Conservation (phyloP, 1,140 invertebrate genomes). For the Contarinia nasturtii region DNA sequence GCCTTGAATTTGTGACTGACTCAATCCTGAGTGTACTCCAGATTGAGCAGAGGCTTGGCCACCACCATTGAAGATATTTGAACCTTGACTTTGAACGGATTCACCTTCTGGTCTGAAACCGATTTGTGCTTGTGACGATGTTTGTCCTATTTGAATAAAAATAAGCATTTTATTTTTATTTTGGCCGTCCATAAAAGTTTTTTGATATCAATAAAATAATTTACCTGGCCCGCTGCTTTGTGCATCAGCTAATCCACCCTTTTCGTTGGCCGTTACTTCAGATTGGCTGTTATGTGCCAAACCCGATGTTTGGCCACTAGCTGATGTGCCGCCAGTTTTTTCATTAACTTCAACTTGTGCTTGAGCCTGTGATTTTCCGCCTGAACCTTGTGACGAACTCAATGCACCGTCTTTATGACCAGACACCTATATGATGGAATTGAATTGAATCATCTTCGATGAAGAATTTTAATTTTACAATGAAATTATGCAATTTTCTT, state of each 20-base stretch:
- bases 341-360: conserved; percentile 51
- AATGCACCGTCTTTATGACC: conserved; percentile 52
- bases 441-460: no score
- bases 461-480: background rate
- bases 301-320: conserved; percentile 53
- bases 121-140: conserved; percentile 69
- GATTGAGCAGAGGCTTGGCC: conserved; percentile 59
- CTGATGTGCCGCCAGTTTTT: conserved; percentile 48
- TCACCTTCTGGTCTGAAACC: conserved; percentile 54
- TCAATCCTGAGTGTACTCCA: conserved; percentile 47
- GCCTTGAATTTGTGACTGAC: conserved; percentile 59
- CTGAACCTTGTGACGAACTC: conserved; percentile 51
- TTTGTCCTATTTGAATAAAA: conserved; percentile 30
- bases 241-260: conserved; percentile 63
- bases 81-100: conserved; percentile 24
- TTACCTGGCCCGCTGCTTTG: conserved; percentile 53
- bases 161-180: no score
- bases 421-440: conserved; percentile 41
- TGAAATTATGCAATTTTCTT: background rate
- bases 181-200: no score
- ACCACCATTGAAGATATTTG: conserved; percentile 43
- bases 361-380: conserved; percentile 53
- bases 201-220: no score
- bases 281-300: conserved; percentile 41
- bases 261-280: conserved; percentile 42